Conservation (phyloP, 2,888 invertebrate species). For the Omphaloscelis lunosa region DNA sequence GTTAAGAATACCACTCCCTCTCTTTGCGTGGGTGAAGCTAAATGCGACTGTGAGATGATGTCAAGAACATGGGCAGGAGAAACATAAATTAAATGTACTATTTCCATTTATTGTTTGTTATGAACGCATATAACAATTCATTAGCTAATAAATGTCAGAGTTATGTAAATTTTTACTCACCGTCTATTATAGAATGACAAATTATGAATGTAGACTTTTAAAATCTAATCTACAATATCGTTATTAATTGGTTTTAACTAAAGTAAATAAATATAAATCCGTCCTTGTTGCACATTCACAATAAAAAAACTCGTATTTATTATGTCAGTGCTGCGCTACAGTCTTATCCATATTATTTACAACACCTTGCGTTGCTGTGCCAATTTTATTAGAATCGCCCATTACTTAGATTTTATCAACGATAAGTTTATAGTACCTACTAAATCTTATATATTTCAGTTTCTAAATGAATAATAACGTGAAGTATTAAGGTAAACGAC, state of each 20-base stretch:
- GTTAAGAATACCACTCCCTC: constrained; percentile 25
- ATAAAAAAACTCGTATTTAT: too few species aligned
- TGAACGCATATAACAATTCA: not conserved
- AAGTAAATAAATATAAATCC: too few species aligned
- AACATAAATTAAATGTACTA: not conserved
- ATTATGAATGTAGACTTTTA: not conserved
- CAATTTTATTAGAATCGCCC: too few species aligned
- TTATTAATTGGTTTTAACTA: too few species aligned
- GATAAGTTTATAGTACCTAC: too few species aligned
- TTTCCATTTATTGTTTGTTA: not conserved
- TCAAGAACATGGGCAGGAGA: constrained; percentile 27
- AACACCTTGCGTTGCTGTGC: too few species aligned
- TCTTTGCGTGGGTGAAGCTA: constrained; percentile 36
- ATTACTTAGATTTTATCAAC: too few species aligned
- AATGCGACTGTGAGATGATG: constrained; percentile 10
- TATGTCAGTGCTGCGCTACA: too few species aligned
- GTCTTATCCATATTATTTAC: too few species aligned
- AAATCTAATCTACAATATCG: not conserved
- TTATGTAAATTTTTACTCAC: not conserved
- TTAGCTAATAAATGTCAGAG: not conserved
- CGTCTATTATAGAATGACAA: not conserved
- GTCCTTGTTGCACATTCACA: too few species aligned
- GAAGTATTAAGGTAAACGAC: constrained; percentile 11
- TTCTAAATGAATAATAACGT: not conserved
- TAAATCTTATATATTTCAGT: too few species aligned